These are phyloP conservation scores for Rhagologus leucostigma DNA, from an alignment of 2,113 vertebrate genomes.

Conservation along the genomic window DNA sequence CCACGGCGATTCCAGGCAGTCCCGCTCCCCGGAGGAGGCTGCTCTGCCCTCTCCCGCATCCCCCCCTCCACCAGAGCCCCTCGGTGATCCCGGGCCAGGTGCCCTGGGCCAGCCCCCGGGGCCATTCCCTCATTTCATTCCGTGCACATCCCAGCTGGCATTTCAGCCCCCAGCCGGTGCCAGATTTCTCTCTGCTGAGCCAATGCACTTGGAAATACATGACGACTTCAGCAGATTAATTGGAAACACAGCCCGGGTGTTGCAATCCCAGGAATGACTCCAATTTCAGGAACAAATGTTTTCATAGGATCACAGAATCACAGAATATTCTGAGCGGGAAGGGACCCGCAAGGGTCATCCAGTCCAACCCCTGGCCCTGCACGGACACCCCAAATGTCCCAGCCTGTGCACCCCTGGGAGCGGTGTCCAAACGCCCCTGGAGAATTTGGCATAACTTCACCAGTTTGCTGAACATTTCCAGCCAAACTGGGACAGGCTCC, in stretches of 20 bases:
- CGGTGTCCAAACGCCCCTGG: fast-evolving
- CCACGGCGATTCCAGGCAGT: neutral
- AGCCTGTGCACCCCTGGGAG: neutral
- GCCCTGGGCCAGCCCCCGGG: neutral
- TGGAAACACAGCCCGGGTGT: conserved; percentile 68
- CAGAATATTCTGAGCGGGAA: neutral
- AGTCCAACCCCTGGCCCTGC: neutral
- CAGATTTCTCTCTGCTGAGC: conserved; percentile 34
- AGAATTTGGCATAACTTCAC: neutral
- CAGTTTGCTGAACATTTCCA: neutral
- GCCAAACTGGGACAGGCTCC: neutral
- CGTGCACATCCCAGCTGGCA: conserved; percentile 3
- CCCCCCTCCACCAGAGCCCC: neutral
- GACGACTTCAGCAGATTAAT: conserved; percentile 57
- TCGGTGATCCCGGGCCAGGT: neutral
- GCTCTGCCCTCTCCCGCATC: neutral
- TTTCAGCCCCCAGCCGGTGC: neutral
- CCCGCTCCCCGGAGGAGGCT: neutral
- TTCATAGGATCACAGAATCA: neutral
- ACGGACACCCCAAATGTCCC: neutral
- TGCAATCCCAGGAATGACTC: conserved; percentile 64
- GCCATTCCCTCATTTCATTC: neutral
- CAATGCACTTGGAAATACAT: neutral
- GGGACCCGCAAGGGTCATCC: neutral
- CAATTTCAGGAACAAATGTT: conserved; percentile 65